These are phyloP conservation scores for Itoplectis maculator DNA, from an alignment of 2,888 invertebrate genomes.

Conservation along the genomic window DNA sequence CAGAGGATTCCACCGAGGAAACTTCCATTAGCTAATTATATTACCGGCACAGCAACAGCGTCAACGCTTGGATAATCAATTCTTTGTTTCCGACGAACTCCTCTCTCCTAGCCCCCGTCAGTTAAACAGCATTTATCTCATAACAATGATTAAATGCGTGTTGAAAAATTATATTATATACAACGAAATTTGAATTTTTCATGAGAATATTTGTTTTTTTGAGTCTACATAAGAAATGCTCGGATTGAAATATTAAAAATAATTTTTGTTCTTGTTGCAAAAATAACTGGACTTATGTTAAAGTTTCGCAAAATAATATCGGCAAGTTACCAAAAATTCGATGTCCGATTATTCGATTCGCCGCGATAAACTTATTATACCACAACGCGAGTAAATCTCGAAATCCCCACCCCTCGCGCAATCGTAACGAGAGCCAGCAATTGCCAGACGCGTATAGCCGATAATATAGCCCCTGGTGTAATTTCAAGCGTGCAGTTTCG, in stretches of 20 bases:
- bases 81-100: constrained; percentile 38
- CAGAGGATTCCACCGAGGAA: constrained; percentile 67
- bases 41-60: constrained; percentile 44
- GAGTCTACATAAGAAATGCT: too few relatives aligned
- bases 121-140: neutral
- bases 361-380: neutral
- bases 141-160: neutral
- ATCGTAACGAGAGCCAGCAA: constrained; percentile 29
- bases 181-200: neutral
- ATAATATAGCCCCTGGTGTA: constrained; percentile 29
- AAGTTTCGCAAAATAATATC: too few relatives aligned
- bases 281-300: too few relatives aligned
- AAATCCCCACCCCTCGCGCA: neutral
- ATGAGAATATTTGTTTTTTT: too few relatives aligned
- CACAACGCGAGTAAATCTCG: neutral
- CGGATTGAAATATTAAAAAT: too few relatives aligned
- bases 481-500: constrained; percentile 38
- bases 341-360: too few relatives aligned
- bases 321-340: too few relatives aligned
- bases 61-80: constrained; percentile 57
- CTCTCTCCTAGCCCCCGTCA: neutral
- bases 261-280: too few relatives aligned
- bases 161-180: neutral
- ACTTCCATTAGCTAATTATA: constrained; percentile 84
- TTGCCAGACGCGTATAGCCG: constrained; percentile 16